phyloP scores from a whole-genome alignment of 2,113 vertebrate species.

The Lepus timidus region DNA sequence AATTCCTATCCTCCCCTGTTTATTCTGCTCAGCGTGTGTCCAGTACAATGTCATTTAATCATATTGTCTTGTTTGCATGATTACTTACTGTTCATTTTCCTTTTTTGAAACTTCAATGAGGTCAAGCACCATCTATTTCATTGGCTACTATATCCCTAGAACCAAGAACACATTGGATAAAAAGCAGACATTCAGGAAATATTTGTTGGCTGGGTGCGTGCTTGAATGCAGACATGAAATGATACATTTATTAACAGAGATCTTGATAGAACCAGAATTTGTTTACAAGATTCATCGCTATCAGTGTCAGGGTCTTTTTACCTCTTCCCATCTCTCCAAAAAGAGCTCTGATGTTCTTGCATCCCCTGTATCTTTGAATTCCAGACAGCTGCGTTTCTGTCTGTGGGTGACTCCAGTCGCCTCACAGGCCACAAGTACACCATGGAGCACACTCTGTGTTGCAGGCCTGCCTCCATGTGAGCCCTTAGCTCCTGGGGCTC shows the following conservation, averaged over 20 bases:
- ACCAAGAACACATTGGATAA: background rate
- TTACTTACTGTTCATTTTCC: constrained; percentile 38
- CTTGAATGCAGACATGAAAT: background rate
- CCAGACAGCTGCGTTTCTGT: background rate
- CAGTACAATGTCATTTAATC: background rate
- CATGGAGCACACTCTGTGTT: background rate
- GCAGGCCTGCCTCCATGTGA: background rate
- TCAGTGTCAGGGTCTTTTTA: background rate
- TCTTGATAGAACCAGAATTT: background rate
- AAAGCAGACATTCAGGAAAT: constrained; percentile 29
- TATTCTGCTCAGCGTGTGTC: background rate
- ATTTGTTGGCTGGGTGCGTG: background rate
- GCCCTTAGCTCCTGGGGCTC: too few relatives aligned
- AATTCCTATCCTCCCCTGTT: background rate
- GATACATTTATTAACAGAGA: background rate
- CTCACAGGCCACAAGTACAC: background rate
- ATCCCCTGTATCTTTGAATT: background rate
- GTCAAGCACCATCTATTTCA: background rate
- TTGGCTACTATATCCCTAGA: background rate
- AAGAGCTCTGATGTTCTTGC: background rate
- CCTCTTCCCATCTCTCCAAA: background rate
- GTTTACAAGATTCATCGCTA: background rate
- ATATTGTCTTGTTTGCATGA: constrained; percentile 11
- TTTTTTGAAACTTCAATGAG: constrained; percentile 21
- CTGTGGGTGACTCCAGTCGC: background rate